Evolutionary conservation across 2,113 vertebrate genomes (phyloP).

Genomic region (Hystrix brachyura): DNA sequence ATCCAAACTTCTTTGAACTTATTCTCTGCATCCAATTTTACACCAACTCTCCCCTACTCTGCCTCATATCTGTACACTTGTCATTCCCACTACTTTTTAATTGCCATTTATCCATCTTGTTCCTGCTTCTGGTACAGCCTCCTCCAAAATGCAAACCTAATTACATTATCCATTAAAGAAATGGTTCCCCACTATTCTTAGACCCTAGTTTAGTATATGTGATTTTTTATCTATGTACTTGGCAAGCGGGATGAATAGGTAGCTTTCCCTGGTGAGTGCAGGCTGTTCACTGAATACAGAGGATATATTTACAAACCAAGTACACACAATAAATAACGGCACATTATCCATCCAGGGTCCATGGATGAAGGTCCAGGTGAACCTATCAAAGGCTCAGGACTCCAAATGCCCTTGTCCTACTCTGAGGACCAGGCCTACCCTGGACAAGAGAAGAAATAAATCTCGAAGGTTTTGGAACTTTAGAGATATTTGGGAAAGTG

Average conservation of each 20-base stretch:
- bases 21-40: background rate
- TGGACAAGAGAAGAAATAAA: slow-evolving; percentile 35
- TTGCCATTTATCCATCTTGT: background rate
- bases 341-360: slow-evolving; percentile 66
- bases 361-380: slow-evolving; percentile 57
- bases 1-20: background rate
- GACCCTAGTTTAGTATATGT: background rate
- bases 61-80: background rate
- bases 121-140: background rate
- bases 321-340: slow-evolving; percentile 40
- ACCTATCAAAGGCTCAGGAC: slow-evolving; percentile 43
- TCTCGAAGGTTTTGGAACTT: background rate
- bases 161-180: background rate
- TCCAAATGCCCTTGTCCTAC: background rate
- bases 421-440: slow-evolving; percentile 52
- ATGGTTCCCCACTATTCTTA: background rate
- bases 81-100: background rate
- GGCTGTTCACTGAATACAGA: slow-evolving; percentile 74
- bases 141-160: background rate
- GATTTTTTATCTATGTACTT: background rate
- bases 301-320: slow-evolving; percentile 74
- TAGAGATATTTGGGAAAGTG: background rate
- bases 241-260: background rate
- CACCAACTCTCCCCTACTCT: background rate
- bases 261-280: slow-evolving; percentile 62